Conservation (phyloP, 1,140 invertebrate genomes). For the Macrobrachium rosenbergii region DNA sequence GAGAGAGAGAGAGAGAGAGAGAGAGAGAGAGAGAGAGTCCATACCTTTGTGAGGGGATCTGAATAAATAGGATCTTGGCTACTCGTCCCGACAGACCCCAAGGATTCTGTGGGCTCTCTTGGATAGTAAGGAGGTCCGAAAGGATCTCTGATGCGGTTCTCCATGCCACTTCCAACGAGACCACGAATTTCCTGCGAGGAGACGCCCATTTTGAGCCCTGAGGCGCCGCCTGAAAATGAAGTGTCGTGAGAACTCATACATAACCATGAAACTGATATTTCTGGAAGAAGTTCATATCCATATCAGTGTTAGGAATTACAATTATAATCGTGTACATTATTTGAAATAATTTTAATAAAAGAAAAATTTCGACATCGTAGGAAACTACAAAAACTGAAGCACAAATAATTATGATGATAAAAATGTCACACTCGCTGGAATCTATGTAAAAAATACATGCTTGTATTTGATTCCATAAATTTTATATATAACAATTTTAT, state of each 20-base stretch:
- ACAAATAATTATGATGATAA: too few species aligned
- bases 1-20: neutral
- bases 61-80: constrained; percentile 64
- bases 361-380: too few species aligned
- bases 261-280: too few species aligned
- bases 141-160: constrained; percentile 24
- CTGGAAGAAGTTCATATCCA: too few species aligned
- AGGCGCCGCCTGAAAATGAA: constrained; percentile 8
- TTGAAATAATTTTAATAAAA: too few species aligned
- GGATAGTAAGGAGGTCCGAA: constrained; percentile 60
- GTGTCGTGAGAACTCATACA: neutral
- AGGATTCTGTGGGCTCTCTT: constrained; percentile 52
- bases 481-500: too few species aligned
- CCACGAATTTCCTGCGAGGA: constrained; percentile 54
- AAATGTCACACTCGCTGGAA: too few species aligned
- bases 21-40: neutral
- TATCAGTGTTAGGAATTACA: too few species aligned
- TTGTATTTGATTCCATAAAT: too few species aligned
- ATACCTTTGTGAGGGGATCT: constrained; percentile 58
- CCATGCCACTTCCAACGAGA: constrained; percentile 28
- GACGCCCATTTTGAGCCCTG: constrained; percentile 55
- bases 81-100: constrained; percentile 42
- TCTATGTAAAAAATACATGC: too few species aligned
- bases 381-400: too few species aligned
- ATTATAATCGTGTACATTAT: too few species aligned